Conservation (phyloP, 2,113 vertebrate genomes). For the Pangasianodon gigas region DNA sequence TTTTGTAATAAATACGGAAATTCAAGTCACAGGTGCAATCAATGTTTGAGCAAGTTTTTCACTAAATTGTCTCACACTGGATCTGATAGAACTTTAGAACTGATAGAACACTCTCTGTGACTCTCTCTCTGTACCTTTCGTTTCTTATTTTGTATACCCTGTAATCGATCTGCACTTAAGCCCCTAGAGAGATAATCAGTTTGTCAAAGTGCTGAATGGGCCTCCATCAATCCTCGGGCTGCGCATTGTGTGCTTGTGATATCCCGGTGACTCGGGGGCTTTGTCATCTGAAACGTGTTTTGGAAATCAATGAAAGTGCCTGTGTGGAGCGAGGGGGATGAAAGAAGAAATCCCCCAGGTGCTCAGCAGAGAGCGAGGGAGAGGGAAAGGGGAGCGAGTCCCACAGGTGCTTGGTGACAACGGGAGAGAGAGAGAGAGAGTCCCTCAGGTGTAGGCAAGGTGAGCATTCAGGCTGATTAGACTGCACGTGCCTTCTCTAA, state of each 20-base stretch:
- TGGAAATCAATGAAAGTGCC: constrained; percentile 59
- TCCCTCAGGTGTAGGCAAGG: constrained; percentile 22
- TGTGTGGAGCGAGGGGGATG: constrained; percentile 21
- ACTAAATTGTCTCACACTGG: constrained; percentile 3
- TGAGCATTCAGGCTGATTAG: constrained; percentile 48
- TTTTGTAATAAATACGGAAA: constrained; percentile 22
- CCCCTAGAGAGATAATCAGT: constrained; percentile 62
- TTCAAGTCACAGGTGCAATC: neutral
- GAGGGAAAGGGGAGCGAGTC: constrained; percentile 20
- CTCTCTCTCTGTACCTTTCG: constrained; percentile 6
- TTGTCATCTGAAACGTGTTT: constrained; percentile 58
- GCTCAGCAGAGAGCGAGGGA: neutral
- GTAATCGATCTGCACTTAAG: constrained; percentile 60
- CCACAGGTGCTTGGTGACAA: constrained; percentile 30
- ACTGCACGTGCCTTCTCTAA: constrained; percentile 18
- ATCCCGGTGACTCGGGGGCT: constrained; percentile 41
- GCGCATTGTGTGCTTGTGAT: constrained; percentile 57
- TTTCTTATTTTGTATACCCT: constrained; percentile 46
- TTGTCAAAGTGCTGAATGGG: constrained; percentile 63
- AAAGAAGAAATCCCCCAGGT: constrained; percentile 46
- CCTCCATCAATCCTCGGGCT: constrained; percentile 47
- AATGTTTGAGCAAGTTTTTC: constrained; percentile 13
- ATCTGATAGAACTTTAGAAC: constrained; percentile 11
- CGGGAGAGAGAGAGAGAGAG: neutral
- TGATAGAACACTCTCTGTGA: constrained; percentile 20